Conservation (phyloP, 2,888 invertebrate genomes). For the Ypsolopha scabrella region DNA sequence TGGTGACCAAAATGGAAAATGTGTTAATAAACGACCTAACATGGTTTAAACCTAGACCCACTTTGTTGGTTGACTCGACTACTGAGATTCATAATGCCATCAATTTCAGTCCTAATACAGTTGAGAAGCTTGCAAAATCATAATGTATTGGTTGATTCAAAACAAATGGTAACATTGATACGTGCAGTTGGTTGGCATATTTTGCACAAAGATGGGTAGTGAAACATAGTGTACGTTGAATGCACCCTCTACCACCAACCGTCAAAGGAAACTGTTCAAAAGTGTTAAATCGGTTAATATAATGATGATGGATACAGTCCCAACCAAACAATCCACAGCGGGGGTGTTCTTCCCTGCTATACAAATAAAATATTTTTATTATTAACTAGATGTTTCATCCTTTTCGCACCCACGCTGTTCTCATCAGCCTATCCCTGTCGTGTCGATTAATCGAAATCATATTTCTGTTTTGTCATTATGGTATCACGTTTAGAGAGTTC, state of each 20-base stretch:
- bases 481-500: slow-evolving; percentile 64
- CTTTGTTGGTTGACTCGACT: slow-evolving; percentile 14
- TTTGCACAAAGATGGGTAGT: not conserved
- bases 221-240: not conserved
- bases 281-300: slow-evolving; percentile 71
- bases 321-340: slow-evolving; percentile 66
- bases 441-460: slow-evolving; percentile 64
- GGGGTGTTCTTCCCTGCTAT: slow-evolving; percentile 69
- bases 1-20: slow-evolving; percentile 38
- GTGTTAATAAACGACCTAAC: slow-evolving; percentile 33
- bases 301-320: slow-evolving; percentile 68
- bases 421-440: slow-evolving; percentile 38
- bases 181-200: not conserved
- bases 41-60: slow-evolving; percentile 37
- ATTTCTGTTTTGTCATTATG: slow-evolving; percentile 71
- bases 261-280: slow-evolving; percentile 62
- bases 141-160: not conserved
- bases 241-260: slow-evolving; percentile 32
- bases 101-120: slow-evolving; percentile 13
- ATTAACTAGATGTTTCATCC: slow-evolving; percentile 52
- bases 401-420: slow-evolving; percentile 35
- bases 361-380: slow-evolving; percentile 70
- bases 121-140: not conserved
- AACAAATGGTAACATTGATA: not conserved
- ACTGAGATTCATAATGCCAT: slow-evolving; percentile 25